Percentiles rank a stretch among this genome's conserved stretches.
Evolutionary conservation across 2,888 invertebrate species (phyloP).

Genomic region (Xanthostigma xanthostigma): DNA sequence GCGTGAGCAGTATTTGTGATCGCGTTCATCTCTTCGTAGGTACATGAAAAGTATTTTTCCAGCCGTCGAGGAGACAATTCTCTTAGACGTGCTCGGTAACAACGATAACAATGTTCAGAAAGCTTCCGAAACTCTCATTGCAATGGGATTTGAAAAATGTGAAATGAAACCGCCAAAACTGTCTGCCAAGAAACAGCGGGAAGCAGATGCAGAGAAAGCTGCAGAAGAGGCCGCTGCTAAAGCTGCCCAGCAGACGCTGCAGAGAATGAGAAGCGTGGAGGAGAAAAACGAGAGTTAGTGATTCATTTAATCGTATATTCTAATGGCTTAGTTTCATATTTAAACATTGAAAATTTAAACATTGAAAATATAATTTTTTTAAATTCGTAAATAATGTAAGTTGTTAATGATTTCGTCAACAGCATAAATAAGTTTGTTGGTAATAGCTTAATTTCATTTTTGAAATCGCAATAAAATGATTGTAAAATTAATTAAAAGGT

Average conservation of each 20-base stretch:
- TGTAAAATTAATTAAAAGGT: too few species aligned
- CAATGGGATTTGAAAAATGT: constrained; percentile 70
- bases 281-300: constrained; percentile 54
- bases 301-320: background rate
- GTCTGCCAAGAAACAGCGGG: constrained; percentile 31
- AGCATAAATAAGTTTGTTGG: too few species aligned
- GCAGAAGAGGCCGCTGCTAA: constrained; percentile 12
- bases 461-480: too few species aligned
- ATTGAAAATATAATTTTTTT: too few species aligned
- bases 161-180: constrained; percentile 45
- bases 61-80: constrained; percentile 74
- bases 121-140: constrained; percentile 64
- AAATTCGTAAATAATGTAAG: too few species aligned
- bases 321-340: too few species aligned
- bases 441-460: too few species aligned
- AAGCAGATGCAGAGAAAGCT: constrained; percentile 20
- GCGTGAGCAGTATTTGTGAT: background rate
- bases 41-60: constrained; percentile 86
- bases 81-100: constrained; percentile 68
- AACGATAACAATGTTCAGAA: constrained; percentile 85
- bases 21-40: constrained; percentile 34
- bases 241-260: constrained; percentile 32
- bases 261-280: constrained; percentile 48
- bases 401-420: too few species aligned
- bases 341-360: too few species aligned